Conservation (phyloP, 2,113 vertebrate genomes). For the Rhadina sibilatrix region DNA sequence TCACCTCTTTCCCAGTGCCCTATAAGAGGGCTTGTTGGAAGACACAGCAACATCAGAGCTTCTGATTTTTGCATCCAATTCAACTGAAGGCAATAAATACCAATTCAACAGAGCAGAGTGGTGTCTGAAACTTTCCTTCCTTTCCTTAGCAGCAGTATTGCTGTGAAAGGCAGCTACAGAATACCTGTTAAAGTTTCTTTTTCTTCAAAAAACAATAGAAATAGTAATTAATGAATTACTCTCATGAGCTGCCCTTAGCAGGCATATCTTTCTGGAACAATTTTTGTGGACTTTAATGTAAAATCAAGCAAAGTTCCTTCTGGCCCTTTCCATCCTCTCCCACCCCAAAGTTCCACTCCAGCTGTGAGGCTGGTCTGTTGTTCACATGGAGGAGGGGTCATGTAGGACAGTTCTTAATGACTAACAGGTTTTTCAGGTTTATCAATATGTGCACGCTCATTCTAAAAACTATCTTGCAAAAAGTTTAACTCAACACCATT, state of each 20-base stretch:
- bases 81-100: neutral
- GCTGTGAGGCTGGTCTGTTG: neutral
- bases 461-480: neutral
- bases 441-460: accelerated
- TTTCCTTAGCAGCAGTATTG: neutral
- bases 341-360: neutral
- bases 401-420: neutral
- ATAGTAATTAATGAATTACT: neutral
- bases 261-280: neutral
- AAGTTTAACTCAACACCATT: neutral
- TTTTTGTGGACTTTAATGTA: neutral
- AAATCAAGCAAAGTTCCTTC: neutral
- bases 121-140: neutral
- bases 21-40: neutral
- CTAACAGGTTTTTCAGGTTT: neutral
- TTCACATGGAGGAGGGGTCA: neutral
- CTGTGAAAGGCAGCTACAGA: neutral
- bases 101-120: neutral
- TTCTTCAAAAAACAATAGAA: neutral
- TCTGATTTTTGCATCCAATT: neutral
- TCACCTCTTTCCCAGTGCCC: neutral
- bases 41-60: neutral
- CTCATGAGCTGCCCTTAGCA: neutral
- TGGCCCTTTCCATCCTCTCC: neutral
- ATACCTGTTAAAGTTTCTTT: neutral